Evolutionary conservation across 1,140 invertebrate genomes (phyloP).

Genomic region (Ctenoplectra terminalis): DNA sequence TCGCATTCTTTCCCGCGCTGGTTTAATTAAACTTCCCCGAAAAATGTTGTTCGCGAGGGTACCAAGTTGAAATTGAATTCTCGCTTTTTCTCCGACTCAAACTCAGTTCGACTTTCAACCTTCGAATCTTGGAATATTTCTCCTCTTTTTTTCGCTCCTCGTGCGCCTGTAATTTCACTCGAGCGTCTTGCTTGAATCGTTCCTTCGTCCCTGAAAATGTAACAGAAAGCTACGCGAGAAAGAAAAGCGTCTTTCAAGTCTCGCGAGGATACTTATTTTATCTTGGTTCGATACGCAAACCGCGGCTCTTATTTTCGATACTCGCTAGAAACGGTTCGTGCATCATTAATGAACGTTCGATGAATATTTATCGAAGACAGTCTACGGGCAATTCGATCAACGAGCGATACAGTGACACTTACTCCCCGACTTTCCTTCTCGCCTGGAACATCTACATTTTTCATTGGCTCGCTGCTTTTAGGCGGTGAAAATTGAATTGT

Average conservation of each 20-base stretch:
- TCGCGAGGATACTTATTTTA: too few relatives aligned
- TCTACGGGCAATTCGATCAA: not conserved
- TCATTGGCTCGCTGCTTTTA: conserved; percentile 18
- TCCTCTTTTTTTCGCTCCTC: not conserved
- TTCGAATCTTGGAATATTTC: conserved; percentile 1
- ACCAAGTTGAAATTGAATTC: conserved; percentile 47
- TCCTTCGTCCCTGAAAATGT: too few relatives aligned
- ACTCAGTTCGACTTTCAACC: not conserved
- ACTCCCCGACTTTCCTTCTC: not conserved
- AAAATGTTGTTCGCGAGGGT: conserved; percentile 25
- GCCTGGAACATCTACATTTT: not conserved
- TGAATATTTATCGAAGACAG: not conserved
- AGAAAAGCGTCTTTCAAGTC: not conserved
- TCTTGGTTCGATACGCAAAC: too few relatives aligned
- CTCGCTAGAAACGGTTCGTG: not conserved
- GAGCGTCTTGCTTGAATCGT: conserved; percentile 1
- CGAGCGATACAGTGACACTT: not conserved
- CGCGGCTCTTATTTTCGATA: not conserved
- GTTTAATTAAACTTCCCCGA: conserved; percentile 41
- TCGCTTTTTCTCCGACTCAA: conserved; percentile 12
- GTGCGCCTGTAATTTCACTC: conserved; percentile 18
- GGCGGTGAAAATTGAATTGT: conserved; percentile 42
- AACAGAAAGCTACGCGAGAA: not conserved
- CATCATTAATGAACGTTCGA: not conserved
- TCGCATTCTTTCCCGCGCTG: conserved; percentile 4